phyloP scores from a whole-genome alignment of 1,140 invertebrate species.

The Drosophila santomea region DNA sequence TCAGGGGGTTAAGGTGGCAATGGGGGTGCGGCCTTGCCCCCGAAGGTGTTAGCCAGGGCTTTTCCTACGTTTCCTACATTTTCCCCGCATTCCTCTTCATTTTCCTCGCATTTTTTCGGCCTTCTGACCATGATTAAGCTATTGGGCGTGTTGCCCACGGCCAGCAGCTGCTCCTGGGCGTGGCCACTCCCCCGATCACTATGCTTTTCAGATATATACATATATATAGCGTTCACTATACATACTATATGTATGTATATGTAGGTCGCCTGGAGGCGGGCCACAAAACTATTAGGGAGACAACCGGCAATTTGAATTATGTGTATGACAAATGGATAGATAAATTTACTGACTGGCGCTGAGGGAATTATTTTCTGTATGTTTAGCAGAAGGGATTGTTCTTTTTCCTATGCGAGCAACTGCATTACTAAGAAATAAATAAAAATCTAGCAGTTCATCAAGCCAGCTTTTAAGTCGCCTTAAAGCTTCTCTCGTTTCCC shows the following conservation, averaged over 20 bases:
- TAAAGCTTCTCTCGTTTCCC: too few relatives aligned
- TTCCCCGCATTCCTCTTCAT: constrained; percentile 13
- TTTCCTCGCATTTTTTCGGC: constrained; percentile 9
- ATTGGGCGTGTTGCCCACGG: constrained; percentile 55
- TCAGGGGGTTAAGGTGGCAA: constrained; percentile 14
- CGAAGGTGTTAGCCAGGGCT: constrained; percentile 55
- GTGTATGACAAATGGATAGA: too few relatives aligned
- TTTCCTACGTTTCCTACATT: constrained; percentile 10
- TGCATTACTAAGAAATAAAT: too few relatives aligned
- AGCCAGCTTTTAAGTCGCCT: too few relatives aligned
- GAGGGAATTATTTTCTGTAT: too few relatives aligned
- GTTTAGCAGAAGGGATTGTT: too few relatives aligned
- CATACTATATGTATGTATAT: background rate
- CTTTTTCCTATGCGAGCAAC: too few relatives aligned
- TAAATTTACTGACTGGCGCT: too few relatives aligned
- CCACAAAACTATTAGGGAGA: constrained; percentile 1
- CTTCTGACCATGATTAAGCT: constrained; percentile 65
- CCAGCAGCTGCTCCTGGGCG: constrained; percentile 57
- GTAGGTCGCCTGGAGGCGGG: constrained; percentile 10
- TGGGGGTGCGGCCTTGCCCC: background rate
- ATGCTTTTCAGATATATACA: background rate
- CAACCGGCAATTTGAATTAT: background rate
- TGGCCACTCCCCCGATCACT: constrained; percentile 12
- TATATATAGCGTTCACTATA: background rate
- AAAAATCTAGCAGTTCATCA: too few relatives aligned